A percentile compares a stretch with the other conserved stretches of the same genome.
Evolutionary conservation across 2,113 vertebrate genomes (phyloP).

Genomic region (Sula dactylatra): DNA sequence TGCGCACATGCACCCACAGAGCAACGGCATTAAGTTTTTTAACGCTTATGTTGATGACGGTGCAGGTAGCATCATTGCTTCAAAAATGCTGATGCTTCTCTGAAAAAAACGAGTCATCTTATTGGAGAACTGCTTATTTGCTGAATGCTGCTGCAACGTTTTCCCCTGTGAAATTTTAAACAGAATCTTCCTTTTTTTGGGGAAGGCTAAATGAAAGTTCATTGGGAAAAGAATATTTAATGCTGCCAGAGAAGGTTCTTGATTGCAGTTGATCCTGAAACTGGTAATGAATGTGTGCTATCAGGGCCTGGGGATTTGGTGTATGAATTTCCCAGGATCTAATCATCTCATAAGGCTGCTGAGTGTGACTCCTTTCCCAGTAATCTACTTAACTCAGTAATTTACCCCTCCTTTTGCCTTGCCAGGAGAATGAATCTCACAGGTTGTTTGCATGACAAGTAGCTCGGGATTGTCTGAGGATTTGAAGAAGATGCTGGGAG

Average conservation of each 20-base stretch:
- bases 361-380: conserved; percentile 75
- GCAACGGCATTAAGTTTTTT: accelerated
- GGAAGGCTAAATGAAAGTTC: conserved; percentile 16
- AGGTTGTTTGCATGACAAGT: conserved; percentile 82
- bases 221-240: background rate
- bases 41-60: background rate
- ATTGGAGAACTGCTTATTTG: background rate
- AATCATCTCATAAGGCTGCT: conserved; percentile 76
- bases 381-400: conserved; percentile 83
- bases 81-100: background rate
- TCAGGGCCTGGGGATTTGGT: conserved; percentile 61
- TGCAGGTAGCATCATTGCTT: background rate
- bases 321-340: conserved; percentile 82
- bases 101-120: background rate
- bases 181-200: background rate
- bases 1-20: background rate
- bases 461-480: conserved; percentile 69
- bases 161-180: background rate
- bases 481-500: conserved; percentile 63
- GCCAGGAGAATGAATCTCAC: conserved; percentile 72
- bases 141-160: background rate
- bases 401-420: conserved; percentile 67
- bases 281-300: conserved; percentile 54
- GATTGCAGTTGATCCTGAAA: conserved; percentile 57
- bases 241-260: conserved; percentile 41